A percentile compares a stretch with the other conserved stretches of the same genome.
Conservation (phyloP, 2,113 vertebrate species). For the Phyllopteryx taeniolatus region DNA sequence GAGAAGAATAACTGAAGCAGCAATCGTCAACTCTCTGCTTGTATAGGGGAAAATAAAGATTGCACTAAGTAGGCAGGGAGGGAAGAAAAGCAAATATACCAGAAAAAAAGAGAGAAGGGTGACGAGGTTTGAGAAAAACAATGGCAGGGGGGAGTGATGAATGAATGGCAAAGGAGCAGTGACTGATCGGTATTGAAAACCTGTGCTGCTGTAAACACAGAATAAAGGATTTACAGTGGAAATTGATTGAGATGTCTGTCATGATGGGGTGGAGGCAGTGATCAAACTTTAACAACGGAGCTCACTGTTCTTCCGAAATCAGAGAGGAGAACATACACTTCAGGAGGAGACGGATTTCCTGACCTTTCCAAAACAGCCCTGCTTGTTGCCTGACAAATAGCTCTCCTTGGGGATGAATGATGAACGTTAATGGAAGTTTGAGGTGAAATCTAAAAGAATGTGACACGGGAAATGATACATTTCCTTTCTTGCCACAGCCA, state of each 20-base stretch:
- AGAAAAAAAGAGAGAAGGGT: constrained; percentile 28
- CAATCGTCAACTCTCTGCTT: constrained; percentile 24
- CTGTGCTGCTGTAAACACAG: constrained; percentile 63
- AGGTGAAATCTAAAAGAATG: constrained; percentile 34
- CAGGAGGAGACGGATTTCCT: constrained; percentile 61
- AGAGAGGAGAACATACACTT: constrained; percentile 48
- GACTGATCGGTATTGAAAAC: constrained; percentile 71
- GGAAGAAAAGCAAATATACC: constrained; percentile 12
- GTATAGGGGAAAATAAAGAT: constrained; percentile 16
- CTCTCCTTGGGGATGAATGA: constrained; percentile 38
- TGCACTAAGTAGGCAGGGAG: constrained; percentile 11
- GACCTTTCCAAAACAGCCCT: constrained; percentile 52
- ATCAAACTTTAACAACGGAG: constrained; percentile 39
- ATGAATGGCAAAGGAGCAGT: constrained; percentile 64
- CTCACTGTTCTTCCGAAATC: constrained; percentile 48
- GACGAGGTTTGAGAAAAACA: constrained; percentile 34
- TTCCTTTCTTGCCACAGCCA: constrained; percentile 7
- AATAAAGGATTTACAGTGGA: constrained; percentile 56
- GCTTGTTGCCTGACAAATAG: constrained; percentile 47
- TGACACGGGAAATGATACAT: constrained; percentile 33
- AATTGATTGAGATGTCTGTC: constrained; percentile 69
- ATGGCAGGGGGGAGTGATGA: constrained; percentile 56
- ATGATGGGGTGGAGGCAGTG: constrained; percentile 66
- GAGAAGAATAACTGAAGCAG: constrained; percentile 11
- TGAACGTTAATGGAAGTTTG: constrained; percentile 41